Evolutionary conservation across 2,797 vertebrate species (phyloP).

Genomic region (Anguilla obscura): DNA sequence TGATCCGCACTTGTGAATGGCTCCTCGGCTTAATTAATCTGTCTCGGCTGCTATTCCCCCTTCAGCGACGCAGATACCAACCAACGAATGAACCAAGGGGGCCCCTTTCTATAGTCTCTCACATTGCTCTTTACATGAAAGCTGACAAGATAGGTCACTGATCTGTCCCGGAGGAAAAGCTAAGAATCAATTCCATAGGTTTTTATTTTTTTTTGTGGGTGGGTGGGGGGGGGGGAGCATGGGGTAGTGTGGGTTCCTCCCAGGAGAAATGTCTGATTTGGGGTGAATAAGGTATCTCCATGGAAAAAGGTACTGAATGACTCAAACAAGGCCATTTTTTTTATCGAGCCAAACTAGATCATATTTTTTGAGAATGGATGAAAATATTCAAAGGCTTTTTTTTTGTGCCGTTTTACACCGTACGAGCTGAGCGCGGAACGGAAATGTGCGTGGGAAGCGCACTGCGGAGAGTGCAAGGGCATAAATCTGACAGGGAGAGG

Average conservation of each 20-base stretch:
- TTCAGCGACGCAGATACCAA: neutral
- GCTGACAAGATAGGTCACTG: constrained; percentile 10
- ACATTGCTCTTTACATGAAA: constrained; percentile 31
- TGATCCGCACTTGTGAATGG: constrained; percentile 12
- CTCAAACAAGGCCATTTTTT: constrained; percentile 38
- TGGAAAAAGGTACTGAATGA: constrained; percentile 36
- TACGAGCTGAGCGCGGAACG: constrained; percentile 19
- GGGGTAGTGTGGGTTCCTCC: neutral
- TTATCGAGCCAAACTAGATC: constrained; percentile 38
- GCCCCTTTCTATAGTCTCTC: constrained; percentile 10
- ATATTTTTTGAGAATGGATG: constrained; percentile 36
- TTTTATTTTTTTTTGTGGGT: neutral
- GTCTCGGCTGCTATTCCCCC: constrained; percentile 12
- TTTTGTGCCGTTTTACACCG: neutral
- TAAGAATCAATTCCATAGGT: neutral
- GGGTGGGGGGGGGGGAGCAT: neutral
- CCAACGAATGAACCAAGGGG: constrained; percentile 15
- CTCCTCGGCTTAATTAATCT: constrained; percentile 36
- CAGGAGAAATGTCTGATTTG: neutral
- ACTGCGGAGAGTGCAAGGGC: constrained; percentile 30
- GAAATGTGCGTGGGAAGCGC: constrained; percentile 30
- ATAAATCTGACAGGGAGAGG: constrained; percentile 22
- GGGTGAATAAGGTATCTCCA: constrained; percentile 22
- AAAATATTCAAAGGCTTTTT: constrained; percentile 30
- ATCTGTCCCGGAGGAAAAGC: neutral